A percentile compares a stretch with the other conserved stretches of the same genome.
Evolutionary conservation across 2,888 invertebrate species (phyloP).

Genomic region (Ectobius pallidus): DNA sequence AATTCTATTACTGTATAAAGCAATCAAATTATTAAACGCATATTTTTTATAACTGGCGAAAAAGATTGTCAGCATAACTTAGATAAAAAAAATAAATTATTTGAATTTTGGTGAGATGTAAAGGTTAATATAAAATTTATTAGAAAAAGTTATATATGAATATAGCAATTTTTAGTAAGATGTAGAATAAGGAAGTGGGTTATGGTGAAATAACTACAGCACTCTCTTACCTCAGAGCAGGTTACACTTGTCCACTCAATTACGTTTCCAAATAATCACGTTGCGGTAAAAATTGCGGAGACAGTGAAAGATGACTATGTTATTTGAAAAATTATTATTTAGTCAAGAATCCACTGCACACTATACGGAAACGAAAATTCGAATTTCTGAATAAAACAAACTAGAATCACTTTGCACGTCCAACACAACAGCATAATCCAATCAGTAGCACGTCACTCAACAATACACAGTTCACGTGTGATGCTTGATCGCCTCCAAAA

Average conservation of each 20-base stretch:
- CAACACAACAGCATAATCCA: not conserved
- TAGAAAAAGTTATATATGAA: no score
- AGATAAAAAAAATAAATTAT: no score
- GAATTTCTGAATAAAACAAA: not conserved
- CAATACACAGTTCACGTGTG: constrained; percentile 3
- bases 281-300: no score
- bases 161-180: no score
- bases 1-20: no score
- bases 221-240: constrained; percentile 8
- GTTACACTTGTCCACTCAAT: not conserved
- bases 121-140: no score
- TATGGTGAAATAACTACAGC: not conserved
- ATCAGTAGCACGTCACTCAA: constrained; percentile 1
- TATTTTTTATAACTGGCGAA: no score
- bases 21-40: no score
- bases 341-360: not conserved
- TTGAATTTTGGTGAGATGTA: no score
- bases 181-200: no score
- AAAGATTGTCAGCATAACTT: no score
- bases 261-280: not conserved
- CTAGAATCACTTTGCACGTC: not conserved
- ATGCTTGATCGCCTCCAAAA: constrained; percentile 2
- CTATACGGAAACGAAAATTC: not conserved
- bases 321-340: not conserved
- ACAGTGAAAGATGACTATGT: not conserved